phyloP scores from a whole-genome alignment of 1,140 invertebrate genomes.

The Cataglyphis hispanica region DNA sequence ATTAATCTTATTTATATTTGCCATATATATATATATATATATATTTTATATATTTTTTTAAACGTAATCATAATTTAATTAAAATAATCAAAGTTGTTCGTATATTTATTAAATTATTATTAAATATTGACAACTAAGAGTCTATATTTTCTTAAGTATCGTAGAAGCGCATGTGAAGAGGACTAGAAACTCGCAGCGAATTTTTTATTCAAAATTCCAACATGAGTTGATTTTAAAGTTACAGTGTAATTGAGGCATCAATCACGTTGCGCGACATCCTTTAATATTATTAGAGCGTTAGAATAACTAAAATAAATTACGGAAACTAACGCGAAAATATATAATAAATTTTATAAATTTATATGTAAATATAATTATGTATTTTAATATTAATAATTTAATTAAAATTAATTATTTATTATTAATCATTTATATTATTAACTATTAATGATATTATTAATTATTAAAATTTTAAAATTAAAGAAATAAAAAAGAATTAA shows the following conservation, averaged over 20 bases:
- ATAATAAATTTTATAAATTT: too few species aligned
- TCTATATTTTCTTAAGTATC: background rate
- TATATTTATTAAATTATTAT: slow-evolving; percentile 2
- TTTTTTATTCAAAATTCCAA: slow-evolving; percentile 1
- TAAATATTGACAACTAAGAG: background rate
- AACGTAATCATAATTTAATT: too few species aligned
- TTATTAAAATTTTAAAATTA: too few species aligned
- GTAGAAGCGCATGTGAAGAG: background rate
- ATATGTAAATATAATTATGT: too few species aligned
- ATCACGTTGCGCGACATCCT: background rate
- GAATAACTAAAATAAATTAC: slow-evolving; percentile 24
- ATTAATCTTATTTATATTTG: slow-evolving; percentile 25
- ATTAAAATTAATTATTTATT: too few species aligned
- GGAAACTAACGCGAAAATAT: too few species aligned
- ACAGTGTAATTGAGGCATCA: background rate
- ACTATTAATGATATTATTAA: too few species aligned
- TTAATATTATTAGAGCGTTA: slow-evolving; percentile 6
- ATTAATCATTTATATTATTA: too few species aligned
- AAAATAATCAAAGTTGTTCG: background rate
- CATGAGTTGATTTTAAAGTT: background rate
- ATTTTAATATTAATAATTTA: too few species aligned
- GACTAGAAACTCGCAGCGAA: background rate
- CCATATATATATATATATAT: too few species aligned
- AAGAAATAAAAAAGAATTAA: too few species aligned
- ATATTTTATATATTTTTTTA: too few species aligned